A percentile compares a stretch with the other conserved stretches of the same genome.
Conservation (phyloP, 2,113 vertebrate genomes). For the Periophthalmus modestus region DNA sequence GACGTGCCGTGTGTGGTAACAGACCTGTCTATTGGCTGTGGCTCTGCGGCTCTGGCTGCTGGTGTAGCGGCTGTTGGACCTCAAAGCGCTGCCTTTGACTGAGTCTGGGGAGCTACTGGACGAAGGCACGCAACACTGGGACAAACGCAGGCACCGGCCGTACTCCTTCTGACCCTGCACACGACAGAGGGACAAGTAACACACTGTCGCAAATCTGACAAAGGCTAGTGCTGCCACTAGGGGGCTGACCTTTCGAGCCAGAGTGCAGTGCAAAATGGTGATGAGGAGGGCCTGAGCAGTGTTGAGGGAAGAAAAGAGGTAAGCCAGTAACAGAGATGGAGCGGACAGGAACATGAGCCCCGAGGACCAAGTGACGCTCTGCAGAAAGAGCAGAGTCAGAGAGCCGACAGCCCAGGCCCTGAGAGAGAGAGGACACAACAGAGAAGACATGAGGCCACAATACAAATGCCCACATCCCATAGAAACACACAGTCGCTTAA, state of each 20-base stretch:
- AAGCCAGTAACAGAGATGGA: constrained; percentile 89
- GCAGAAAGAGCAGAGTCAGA: constrained; percentile 87
- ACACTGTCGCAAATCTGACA: not conserved
- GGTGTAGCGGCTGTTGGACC: constrained; percentile 89
- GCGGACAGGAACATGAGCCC: constrained; percentile 90
- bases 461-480: not conserved
- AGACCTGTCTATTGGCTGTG: constrained; percentile 76
- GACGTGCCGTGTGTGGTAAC: not conserved
- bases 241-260: constrained; percentile 86
- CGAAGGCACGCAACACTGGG: constrained; percentile 87
- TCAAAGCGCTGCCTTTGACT: constrained; percentile 86
- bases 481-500: not conserved
- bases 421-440: not conserved
- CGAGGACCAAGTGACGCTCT: constrained; percentile 91
- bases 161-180: constrained; percentile 90
- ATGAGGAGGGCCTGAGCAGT: constrained; percentile 92
- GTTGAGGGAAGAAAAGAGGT: constrained; percentile 94
- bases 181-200: constrained; percentile 4
- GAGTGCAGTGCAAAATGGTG: constrained; percentile 91
- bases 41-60: constrained; percentile 82
- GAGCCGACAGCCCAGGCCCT: constrained; percentile 92
- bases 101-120: constrained; percentile 84
- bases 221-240: constrained; percentile 9
- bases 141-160: constrained; percentile 88
- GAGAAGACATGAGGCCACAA: not conserved